Conservation (phyloP, 53 echinoderm and acorn worm genomes). For the Actinopyga echinites region DNA sequence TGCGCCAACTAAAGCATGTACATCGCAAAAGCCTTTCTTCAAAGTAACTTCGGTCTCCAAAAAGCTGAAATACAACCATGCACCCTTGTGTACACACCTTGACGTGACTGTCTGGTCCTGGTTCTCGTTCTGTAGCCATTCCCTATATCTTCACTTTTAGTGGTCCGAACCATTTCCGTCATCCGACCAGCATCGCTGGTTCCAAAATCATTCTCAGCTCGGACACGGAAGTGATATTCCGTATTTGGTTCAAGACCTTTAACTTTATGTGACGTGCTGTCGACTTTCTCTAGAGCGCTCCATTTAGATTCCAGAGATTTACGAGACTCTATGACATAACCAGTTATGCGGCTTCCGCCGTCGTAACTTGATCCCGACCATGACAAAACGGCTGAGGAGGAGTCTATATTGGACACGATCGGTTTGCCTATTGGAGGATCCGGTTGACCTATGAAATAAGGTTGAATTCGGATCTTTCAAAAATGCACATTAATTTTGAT, state of each 20-base stretch:
- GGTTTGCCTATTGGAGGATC: slow-evolving; percentile 97
- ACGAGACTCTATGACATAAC: slow-evolving; percentile 82
- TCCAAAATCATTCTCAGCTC: slow-evolving; percentile 80
- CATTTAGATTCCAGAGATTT: slow-evolving; percentile 54
- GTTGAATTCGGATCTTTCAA: not conserved
- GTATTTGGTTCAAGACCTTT: slow-evolving; percentile 73
- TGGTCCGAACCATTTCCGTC: slow-evolving; percentile 56
- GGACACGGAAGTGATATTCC: slow-evolving; percentile 91
- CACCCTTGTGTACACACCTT: slow-evolving; percentile 59
- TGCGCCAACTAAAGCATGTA: too few relatives aligned
- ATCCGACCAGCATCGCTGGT: slow-evolving; percentile 77
- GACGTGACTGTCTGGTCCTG: not conserved
- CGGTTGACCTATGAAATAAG: slow-evolving; percentile 73
- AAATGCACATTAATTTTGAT: too few relatives aligned
- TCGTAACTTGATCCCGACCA: slow-evolving; percentile 93
- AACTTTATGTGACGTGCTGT: slow-evolving; percentile 73
- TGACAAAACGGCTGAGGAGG: slow-evolving; percentile 70
- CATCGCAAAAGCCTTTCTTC: too few relatives aligned
- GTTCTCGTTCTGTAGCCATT: slow-evolving; percentile 6
- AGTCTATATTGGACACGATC: slow-evolving; percentile 66
- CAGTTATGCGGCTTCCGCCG: slow-evolving; percentile 87
- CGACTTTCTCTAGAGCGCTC: slow-evolving; percentile 53
- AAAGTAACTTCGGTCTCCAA: too few relatives aligned
- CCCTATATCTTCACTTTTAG: not conserved
- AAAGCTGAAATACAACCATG: slow-evolving; percentile 43